Base-by-base conservation (phyloP, 2,113 vertebrate genomes). In the Heterocephalus glaber region DNA sequence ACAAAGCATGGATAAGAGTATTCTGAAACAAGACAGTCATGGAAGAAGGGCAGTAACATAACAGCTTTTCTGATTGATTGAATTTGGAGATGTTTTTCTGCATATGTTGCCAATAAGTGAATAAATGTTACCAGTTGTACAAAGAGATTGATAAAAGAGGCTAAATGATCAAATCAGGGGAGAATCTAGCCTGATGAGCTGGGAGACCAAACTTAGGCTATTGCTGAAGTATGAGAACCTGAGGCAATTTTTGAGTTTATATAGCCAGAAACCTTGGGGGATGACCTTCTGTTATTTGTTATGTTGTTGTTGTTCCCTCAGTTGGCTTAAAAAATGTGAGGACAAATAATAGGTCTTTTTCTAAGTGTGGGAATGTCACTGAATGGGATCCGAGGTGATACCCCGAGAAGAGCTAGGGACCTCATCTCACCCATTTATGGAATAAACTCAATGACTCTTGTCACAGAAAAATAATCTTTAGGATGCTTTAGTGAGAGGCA, bases 181-280 rank as follows among this genome's bases (percentile, higher is more conserved):
- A 49, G 2, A 72, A 5, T 60, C 81, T 35, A 3, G 2, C 80
- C n/a, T 91, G 33, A 83, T 93, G 33, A 83, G 63, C n/a, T 30
- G 7, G 74, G 54, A 91, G 58, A 80, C 22, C 28, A 95, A 60
- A 2, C 7, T 13, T 33, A 16, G 28, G n/a, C 38, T 86, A 11
- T 86, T 52, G 61, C 2, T 47, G 22, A 89, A 82, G n/a, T 44
- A 66, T 0, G 12, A 74, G 68, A 86, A 72, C 61, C 4, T 30
- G 77, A 58, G 22, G 47, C 63, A 91, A 74, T 82, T 91, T 96
- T 41, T 38, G 77, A 66, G 63, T 86, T 90, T 92, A n/a, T 83
- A 77, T 92, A 65, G 68, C 38, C 61, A 93, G 19, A 33, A 68
- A n/a, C 20, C n/a, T 89, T 41, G 33, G 35, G 17, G n/a, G 24